phyloP scores from a whole-genome alignment of 2,797 vertebrate species.

The Chelon auratus region DNA sequence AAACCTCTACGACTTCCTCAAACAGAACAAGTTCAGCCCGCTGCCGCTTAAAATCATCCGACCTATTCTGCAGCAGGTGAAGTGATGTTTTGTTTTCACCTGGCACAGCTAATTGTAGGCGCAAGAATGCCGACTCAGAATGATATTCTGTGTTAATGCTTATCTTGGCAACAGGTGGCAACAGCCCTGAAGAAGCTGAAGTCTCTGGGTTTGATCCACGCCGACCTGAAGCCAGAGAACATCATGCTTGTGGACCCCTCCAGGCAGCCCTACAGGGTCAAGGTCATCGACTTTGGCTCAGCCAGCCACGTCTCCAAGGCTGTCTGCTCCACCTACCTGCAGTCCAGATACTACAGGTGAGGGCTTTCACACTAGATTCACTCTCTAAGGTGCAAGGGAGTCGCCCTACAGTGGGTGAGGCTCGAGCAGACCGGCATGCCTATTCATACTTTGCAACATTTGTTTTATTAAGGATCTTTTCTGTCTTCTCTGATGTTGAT shows the following conservation, averaged over 20 bases:
- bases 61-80: slow-evolving; percentile 93
- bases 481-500: too few species aligned
- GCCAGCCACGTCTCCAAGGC: slow-evolving; percentile 98
- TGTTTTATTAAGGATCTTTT: too few species aligned
- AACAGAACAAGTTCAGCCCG: slow-evolving; percentile 99
- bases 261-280: slow-evolving; percentile 96
- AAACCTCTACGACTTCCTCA: slow-evolving; percentile 98
- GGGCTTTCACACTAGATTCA: slow-evolving; percentile 6
- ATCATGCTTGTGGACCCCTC: slow-evolving; percentile 98
- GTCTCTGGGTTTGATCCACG: slow-evolving; percentile 97
- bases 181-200: slow-evolving; percentile 97
- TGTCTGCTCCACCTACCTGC: slow-evolving; percentile 98
- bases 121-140: background rate
- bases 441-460: too few species aligned
- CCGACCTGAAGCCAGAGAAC: slow-evolving; percentile 98
- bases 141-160: background rate
- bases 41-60: slow-evolving; percentile 96
- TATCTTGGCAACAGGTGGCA: slow-evolving; percentile 84
- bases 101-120: too few species aligned
- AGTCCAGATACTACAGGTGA: slow-evolving; percentile 99
- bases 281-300: slow-evolving; percentile 98
- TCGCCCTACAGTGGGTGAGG: too few species aligned
- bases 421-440: too few species aligned
- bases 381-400: background rate
- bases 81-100: background rate